Base-by-base conservation (phyloP, 2,113 vertebrate species). In the Semnornis frantzii region DNA sequence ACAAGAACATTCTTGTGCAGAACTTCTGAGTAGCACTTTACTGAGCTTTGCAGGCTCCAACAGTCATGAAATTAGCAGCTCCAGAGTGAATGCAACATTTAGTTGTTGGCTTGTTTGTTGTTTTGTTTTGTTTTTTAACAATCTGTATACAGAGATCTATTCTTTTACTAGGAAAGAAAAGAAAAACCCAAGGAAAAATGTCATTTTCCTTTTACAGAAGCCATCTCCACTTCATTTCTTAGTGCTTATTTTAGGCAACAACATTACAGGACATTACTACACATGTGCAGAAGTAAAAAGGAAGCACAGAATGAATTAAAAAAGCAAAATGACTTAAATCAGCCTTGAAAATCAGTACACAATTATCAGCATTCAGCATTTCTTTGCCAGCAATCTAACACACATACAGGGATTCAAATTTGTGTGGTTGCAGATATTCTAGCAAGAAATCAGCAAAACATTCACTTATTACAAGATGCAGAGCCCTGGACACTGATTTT, bases 301-400 rank as follows among this genome's bases (percentile, higher is more conserved):
- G 58, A 94, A 90, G 93, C 82, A 92, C 73, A 93, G 95, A 96
- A 94, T 95, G 96, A 94, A 95, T 94, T 95, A 97, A 96, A 95
- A 48, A 94, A 96, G 95, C 94, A 96, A 96, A 95, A 95, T 95
- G 21, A 90, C 94, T 97, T 93, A 96, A 94, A 96, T 96, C 95
- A 94, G 92, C 85, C 76, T 94, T 90, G 73, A 87, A 96, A 97
- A 95, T 94, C 93, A 96, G 92, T 85, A 52, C 65, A 95, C 90
- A 95, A 96, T 95, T 95, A 96, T 78, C 93, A 82, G 90, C 82
- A 95, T 95, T 96, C 94, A 97, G 80, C 92, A 92, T 88, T 96
- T 97, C 95, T 97, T 96, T 96, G 85, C 89, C 87, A 89, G 96
- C 94, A 96, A 96, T 95, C 94, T 96, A 92, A 96, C 89, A 96